These are phyloP conservation scores for Lampris megalopsis DNA, from an alignment of 2,113 vertebrate species.

Conservation along the genomic window DNA sequence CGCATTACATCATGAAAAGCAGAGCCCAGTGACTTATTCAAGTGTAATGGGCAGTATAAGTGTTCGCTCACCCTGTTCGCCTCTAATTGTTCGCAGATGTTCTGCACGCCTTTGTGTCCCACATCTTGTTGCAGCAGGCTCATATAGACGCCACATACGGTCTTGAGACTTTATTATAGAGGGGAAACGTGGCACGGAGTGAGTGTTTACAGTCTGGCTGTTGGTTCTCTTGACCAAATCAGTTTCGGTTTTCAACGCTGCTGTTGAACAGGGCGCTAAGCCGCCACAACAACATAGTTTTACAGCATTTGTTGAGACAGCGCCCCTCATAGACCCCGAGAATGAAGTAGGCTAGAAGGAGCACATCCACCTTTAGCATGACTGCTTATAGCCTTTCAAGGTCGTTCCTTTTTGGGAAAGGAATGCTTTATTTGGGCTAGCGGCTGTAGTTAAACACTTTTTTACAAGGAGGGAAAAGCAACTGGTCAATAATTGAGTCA, in stretches of 20 bases:
- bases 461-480: conserved; percentile 34
- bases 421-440: conserved; percentile 15
- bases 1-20: conserved; percentile 72
- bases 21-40: conserved; percentile 71
- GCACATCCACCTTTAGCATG: conserved; percentile 4
- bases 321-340: neutral
- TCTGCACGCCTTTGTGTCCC: conserved; percentile 72
- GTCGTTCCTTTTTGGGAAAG: conserved; percentile 40
- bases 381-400: conserved; percentile 34
- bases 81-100: conserved; percentile 81
- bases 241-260: conserved; percentile 26
- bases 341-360: neutral
- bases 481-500: conserved; percentile 31
- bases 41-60: conserved; percentile 79
- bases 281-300: neutral
- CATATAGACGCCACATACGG: conserved; percentile 46
- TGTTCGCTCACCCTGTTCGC: conserved; percentile 57
- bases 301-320: neutral
- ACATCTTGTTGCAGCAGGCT: conserved; percentile 53
- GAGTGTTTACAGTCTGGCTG: conserved; percentile 56
- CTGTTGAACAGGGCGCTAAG: neutral
- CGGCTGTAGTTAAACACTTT: conserved; percentile 34
- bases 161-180: conserved; percentile 45
- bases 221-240: conserved; percentile 34
- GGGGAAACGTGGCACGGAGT: conserved; percentile 54